These are phyloP conservation scores for Himalopsyche tibetana DNA, from an alignment of 2,888 invertebrate genomes.

Conservation along the genomic window DNA sequence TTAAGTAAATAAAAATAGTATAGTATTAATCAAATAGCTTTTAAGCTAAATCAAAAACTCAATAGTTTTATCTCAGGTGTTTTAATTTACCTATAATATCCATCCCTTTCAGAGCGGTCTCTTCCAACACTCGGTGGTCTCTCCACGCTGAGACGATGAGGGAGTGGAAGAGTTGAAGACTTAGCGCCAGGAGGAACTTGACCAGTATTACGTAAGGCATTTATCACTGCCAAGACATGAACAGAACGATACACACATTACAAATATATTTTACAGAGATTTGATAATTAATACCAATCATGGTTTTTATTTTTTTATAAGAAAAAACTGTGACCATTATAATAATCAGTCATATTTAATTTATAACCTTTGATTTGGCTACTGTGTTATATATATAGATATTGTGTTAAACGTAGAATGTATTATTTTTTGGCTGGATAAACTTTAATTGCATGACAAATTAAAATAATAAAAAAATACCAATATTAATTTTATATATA, in stretches of 20 bases:
- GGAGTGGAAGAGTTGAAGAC: slow-evolving; percentile 88
- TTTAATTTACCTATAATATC: slow-evolving; percentile 82
- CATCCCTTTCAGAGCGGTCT: slow-evolving; percentile 84
- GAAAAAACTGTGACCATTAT: too few relatives aligned
- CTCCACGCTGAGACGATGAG: slow-evolving; percentile 82
- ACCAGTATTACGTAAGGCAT: slow-evolving; percentile 43
- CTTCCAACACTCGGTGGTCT: slow-evolving; percentile 79
- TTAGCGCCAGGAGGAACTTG: slow-evolving; percentile 82
- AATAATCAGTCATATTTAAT: too few relatives aligned
- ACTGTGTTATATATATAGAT: too few relatives aligned
- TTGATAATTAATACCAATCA: background rate
- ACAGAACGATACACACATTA: background rate
- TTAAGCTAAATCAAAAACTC: background rate
- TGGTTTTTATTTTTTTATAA: too few relatives aligned
- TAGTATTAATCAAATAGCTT: background rate
- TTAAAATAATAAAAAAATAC: too few relatives aligned
- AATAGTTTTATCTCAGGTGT: background rate
- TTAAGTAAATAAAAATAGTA: background rate
- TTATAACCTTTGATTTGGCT: too few relatives aligned
- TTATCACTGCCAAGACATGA: slow-evolving; percentile 44
- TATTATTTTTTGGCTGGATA: too few relatives aligned
- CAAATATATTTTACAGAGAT: background rate
- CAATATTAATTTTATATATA: too few relatives aligned
- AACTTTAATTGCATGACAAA: too few relatives aligned
- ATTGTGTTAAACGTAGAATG: too few relatives aligned